phyloP scores from a whole-genome alignment of 2,113 vertebrate species.

The Addax nasomaculatus region DNA sequence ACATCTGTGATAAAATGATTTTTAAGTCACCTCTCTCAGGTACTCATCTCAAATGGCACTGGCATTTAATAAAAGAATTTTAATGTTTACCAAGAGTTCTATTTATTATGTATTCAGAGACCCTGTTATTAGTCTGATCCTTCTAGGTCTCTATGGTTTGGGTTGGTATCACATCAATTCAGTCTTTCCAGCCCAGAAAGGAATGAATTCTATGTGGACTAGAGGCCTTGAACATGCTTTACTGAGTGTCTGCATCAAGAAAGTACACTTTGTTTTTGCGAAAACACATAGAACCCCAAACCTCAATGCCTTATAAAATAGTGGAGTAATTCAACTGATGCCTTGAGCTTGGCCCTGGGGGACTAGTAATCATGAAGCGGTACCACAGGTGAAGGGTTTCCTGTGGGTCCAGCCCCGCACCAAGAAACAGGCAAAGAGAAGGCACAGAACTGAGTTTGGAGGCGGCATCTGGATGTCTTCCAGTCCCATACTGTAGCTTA shows the following conservation, averaged over 20 bases:
- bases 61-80: slow-evolving; percentile 12
- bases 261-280: neutral
- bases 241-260: neutral
- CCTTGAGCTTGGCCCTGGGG: neutral
- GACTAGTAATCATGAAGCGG: rapidly evolving
- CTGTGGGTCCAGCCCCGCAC: rapidly evolving
- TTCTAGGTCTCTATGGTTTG: slow-evolving; percentile 37
- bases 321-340: neutral
- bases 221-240: neutral
- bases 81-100: slow-evolving; percentile 14
- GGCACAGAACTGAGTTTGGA: neutral
- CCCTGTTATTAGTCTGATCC: slow-evolving; percentile 28
- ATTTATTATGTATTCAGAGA: slow-evolving; percentile 7
- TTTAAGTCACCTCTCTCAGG: slow-evolving; percentile 5
- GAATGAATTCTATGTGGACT: slow-evolving; percentile 5
- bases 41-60: neutral
- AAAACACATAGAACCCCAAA: neutral
- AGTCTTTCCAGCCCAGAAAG: slow-evolving; percentile 26
- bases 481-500: neutral
- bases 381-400: neutral
- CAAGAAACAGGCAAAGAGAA: neutral
- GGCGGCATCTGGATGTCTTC: neutral
- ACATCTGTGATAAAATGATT: neutral
- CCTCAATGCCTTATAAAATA: neutral
- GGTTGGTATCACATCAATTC: neutral